Base-by-base conservation (phyloP, 1,140 invertebrate genomes). In the Drosophila bipectinata region DNA sequence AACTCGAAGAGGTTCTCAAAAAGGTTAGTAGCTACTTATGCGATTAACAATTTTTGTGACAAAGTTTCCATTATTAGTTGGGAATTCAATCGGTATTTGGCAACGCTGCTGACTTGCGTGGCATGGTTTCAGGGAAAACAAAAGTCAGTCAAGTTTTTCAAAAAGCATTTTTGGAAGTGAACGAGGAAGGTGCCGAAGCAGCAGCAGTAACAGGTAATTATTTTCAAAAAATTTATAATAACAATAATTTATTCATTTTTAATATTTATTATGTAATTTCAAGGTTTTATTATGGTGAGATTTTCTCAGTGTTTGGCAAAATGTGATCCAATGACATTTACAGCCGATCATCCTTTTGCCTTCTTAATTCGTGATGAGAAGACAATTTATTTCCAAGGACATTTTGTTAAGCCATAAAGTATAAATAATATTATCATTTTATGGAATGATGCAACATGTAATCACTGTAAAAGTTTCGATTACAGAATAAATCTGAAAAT, bases 41-140 rank as follows among this genome's bases (percentile, higher is more conserved):
- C 0, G 21, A 21, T 21, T 21, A 21, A 21, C 3, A 21, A 21
- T 21, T 21, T 21, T 21, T 21, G 21, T 21, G 21, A 21, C 3
- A 4, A 21, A 18, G 8, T 28, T 18, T 1, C 21, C 57, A 2
- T 34, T 24, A 81, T 18, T 53, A 95, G 93, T 45, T 95, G 56
- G 94, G 94, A 12, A 92, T 96, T 47, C 74, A 59, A 2, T 81
- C 87, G 3, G 92, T 95, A 63, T 96, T 96, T 80, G 68, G 82
- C 8, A 49, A 87, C 10, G 8, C 37, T 4, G 94, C 94, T 4
- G 92, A 96, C 78, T 94, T 96, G 37, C 92, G 92, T 67, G 93
- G 93, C 4, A 93, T 96, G 53, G 18, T 37, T 30, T 30, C 28
- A 30, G 9, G 72, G 93, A 8, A 79, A 47, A 95, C 7, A 85